phyloP scores from a whole-genome alignment of 1,140 invertebrate genomes.

The Caerostris extrusa region DNA sequence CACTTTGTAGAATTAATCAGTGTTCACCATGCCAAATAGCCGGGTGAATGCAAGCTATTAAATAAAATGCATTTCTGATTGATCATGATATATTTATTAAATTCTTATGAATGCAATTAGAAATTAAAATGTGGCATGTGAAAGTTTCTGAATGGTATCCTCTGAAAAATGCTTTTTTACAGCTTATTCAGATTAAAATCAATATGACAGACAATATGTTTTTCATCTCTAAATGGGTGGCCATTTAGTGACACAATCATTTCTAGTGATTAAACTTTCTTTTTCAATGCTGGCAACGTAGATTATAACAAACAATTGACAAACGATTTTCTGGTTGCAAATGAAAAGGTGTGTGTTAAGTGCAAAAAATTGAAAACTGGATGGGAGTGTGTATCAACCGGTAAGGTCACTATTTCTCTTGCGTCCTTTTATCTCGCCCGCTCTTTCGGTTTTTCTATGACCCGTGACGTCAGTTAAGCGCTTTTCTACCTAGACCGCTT shows the following conservation, averaged over 20 bases:
- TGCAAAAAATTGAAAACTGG: conserved; percentile 62
- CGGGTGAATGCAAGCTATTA: no score
- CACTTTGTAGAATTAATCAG: no score
- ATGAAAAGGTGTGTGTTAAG: conserved; percentile 55
- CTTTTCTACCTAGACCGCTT: not conserved
- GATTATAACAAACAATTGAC: conserved; percentile 33
- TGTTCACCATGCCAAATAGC: no score
- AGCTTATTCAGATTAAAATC: no score
- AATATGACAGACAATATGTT: no score
- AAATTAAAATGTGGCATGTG: no score
- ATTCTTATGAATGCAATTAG: no score
- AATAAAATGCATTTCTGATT: no score
- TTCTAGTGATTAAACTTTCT: conserved; percentile 16
- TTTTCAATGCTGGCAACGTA: conserved; percentile 16
- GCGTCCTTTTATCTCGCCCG: conserved; percentile 43
- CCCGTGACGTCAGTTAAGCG: conserved; percentile 37
- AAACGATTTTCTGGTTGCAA: conserved; percentile 34
- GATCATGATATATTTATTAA: no score
- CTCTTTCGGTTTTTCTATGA: conserved; percentile 6
- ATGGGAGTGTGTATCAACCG: conserved; percentile 68
- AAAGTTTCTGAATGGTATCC: no score
- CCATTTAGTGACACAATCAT: not conserved
- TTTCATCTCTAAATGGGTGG: no score
- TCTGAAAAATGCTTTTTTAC: no score
- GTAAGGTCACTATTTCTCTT: conserved; percentile 26